Evolutionary conservation across 2,113 vertebrate species (phyloP).

Genomic region (Himantopus leucocephalus): DNA sequence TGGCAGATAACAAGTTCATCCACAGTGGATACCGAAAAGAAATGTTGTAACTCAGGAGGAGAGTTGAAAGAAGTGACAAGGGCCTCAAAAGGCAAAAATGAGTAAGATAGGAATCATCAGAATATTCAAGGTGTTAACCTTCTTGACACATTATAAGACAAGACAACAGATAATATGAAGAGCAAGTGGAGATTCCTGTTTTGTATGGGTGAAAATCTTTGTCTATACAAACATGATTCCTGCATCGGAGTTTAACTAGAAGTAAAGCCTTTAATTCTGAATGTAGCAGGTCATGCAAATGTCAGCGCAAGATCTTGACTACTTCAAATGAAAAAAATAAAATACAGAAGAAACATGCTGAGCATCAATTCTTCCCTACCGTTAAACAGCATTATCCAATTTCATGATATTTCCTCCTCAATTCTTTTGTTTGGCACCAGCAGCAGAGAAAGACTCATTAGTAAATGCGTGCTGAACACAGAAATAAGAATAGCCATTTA

Average conservation of each 20-base stretch:
- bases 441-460: constrained; percentile 27
- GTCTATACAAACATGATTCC: background rate
- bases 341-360: background rate
- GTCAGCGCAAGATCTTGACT: background rate
- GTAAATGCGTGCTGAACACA: background rate
- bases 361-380: background rate
- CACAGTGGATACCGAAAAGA: background rate
- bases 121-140: background rate
- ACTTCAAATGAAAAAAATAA: background rate
- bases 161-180: background rate
- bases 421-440: constrained; percentile 6
- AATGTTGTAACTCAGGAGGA: background rate
- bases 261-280: background rate
- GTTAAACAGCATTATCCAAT: background rate
- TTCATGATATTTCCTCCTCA: background rate
- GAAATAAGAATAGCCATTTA: constrained; percentile 12
- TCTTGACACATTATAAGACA: background rate
- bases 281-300: background rate
- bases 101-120: background rate
- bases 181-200: background rate
- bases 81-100: background rate
- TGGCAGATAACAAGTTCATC: background rate
- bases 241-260: background rate
- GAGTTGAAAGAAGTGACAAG: background rate
- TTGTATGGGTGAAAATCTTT: background rate